Percentiles rank a stretch among this genome's conserved stretches.
Conservation (phyloP, 2,113 vertebrate species). For the Willisornis vidua region DNA sequence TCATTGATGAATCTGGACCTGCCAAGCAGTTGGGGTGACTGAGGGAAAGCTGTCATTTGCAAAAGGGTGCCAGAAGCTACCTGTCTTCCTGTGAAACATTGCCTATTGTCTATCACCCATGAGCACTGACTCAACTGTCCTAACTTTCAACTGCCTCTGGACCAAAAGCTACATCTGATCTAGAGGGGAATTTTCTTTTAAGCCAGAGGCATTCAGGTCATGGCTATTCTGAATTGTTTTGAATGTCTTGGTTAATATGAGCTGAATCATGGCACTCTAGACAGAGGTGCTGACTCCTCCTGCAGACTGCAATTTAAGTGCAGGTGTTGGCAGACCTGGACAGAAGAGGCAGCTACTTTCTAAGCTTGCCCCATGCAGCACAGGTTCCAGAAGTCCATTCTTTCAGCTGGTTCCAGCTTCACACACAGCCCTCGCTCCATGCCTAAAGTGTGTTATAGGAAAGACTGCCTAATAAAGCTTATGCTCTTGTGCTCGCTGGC, state of each 20-base stretch:
- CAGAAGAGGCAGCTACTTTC: not conserved
- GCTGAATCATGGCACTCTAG: not conserved
- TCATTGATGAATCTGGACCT: not conserved
- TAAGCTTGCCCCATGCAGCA: not conserved
- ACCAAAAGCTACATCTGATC: not conserved
- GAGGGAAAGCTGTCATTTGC: not conserved
- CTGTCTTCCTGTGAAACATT: not conserved
- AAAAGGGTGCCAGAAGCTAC: not conserved
- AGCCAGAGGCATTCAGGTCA: not conserved
- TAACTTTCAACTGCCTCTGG: not conserved
- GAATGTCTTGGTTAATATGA: not conserved
- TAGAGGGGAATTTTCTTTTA: not conserved
- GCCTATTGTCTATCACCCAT: fast-evolving
- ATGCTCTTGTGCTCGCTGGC: not conserved
- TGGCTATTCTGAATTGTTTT: not conserved
- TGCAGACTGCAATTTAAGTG: not conserved
- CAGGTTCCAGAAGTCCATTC: not conserved
- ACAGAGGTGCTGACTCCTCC: not conserved
- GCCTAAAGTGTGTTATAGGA: not conserved
- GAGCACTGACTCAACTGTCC: not conserved
- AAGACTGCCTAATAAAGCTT: not conserved
- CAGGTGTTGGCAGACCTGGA: not conserved
- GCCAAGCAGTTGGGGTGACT: not conserved
- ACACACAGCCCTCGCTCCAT: not conserved
- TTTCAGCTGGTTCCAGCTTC: not conserved